These are phyloP conservation scores for Suncus etruscus DNA, from an alignment of 2,113 vertebrate genomes.

Conservation along the genomic window DNA sequence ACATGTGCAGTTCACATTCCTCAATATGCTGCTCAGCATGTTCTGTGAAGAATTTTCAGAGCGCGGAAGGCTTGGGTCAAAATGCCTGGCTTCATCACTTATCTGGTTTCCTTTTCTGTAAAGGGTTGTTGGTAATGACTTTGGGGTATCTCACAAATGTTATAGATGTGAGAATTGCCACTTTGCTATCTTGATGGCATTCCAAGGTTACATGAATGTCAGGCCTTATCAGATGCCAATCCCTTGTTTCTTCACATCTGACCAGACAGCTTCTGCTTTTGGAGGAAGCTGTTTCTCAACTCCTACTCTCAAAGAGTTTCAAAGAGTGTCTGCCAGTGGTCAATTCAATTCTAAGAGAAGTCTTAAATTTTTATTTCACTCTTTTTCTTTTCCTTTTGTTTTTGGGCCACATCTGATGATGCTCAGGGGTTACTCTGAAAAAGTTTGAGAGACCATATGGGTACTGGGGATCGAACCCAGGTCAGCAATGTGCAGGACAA, in stretches of 20 bases:
- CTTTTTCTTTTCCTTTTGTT: too few relatives aligned
- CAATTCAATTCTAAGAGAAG: background rate
- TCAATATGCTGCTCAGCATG: background rate
- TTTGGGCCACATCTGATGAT: too few relatives aligned
- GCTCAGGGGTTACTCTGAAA: too few relatives aligned
- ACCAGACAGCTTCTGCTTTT: background rate
- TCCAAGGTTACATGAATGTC: background rate
- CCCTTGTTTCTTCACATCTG: background rate
- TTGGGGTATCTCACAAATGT: too few relatives aligned
- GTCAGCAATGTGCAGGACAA: too few relatives aligned
- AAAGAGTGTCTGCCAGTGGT: background rate
- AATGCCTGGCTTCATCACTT: background rate
- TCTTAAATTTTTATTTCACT: too few relatives aligned
- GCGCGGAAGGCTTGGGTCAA: background rate
- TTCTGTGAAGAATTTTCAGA: background rate
- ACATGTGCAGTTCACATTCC: background rate
- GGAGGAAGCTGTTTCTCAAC: background rate
- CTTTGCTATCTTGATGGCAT: fast-evolving
- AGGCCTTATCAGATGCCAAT: background rate
- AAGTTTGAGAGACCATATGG: too few relatives aligned
- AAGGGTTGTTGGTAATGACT: background rate
- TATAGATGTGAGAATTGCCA: background rate
- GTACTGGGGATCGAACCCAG: too few relatives aligned
- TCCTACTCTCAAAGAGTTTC: background rate
- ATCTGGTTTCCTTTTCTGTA: background rate